These are phyloP conservation scores for Nerophis lumbriciformis DNA, from an alignment of 2,113 vertebrate species.

Conservation along the genomic window DNA sequence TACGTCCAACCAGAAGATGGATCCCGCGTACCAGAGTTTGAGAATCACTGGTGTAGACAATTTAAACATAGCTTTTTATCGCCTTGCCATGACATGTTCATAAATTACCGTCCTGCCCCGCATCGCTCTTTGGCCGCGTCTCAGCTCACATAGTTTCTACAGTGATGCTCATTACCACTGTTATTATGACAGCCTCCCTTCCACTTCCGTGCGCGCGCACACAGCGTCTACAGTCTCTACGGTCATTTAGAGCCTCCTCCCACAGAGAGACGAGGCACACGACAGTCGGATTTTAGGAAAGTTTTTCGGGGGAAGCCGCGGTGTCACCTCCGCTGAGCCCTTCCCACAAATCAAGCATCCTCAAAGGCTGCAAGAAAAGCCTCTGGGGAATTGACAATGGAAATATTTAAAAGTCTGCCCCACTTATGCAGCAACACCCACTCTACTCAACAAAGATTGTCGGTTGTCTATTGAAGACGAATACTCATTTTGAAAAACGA, in stretches of 20 bases:
- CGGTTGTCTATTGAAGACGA: constrained; percentile 14
- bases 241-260: constrained; percentile 46
- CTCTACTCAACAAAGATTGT: constrained; percentile 8
- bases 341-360: constrained; percentile 26
- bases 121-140: constrained; percentile 5
- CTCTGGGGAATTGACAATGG: constrained; percentile 33
- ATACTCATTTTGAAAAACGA: not conserved
- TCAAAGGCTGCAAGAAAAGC: constrained; percentile 17
- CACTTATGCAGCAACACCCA: constrained; percentile 3
- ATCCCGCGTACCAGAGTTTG: too few relatives aligned
- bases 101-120: constrained; percentile 34
- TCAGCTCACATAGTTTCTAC: constrained; percentile 37
- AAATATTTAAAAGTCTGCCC: constrained; percentile 7
- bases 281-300: constrained; percentile 35
- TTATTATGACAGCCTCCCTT: constrained; percentile 55
- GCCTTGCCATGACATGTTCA: constrained; percentile 16
- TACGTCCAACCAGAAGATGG: too few relatives aligned
- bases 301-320: constrained; percentile 30
- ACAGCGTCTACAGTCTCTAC: constrained; percentile 30
- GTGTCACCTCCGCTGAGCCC: constrained; percentile 13
- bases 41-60: not conserved
- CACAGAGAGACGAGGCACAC: constrained; percentile 21
- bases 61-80: constrained; percentile 33
- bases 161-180: constrained; percentile 53
- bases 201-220: constrained; percentile 29